Evolutionary conservation across 2,888 invertebrate genomes (phyloP), one percentile per base, ranked within the genome.

Genomic region (Ypsolopha scabrella): DNA sequence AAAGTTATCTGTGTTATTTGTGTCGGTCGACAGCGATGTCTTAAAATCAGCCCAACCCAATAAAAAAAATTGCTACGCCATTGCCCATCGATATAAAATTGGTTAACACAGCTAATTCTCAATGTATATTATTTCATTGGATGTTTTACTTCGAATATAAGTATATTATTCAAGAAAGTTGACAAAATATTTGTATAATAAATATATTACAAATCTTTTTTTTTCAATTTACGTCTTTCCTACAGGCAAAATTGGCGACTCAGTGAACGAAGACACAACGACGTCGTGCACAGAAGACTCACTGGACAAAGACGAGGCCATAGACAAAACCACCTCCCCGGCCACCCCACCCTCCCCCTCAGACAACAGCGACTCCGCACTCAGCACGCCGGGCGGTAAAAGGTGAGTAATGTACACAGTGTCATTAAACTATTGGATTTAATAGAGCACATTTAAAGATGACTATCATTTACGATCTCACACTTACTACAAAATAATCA

Each of bases 251-350:
- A 59, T 87, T 60, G 68, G 82, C 51, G 89, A 90, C 59, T 87
- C 90, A 54, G 90, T 91, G 64, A 92, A 90, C 68, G 92, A 92
- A 71, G 86, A 85, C 67, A 92, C 92, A 45, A 88, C 90, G 60
- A 91, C 92, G 55, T 93, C 93, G 33, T 92, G 90, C 79, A 92
- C 92, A 53, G 92, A 93, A 72, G 93, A 93, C 75, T 93, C 93
- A 46, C 75, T 91, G 76, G 92, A 92, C 74, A 88, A 88, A 60
- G 90, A 24, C 4, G 24, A 24, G 24, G 24, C 24, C 24, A 24
- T 24, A 24, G 24, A 24, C 24, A 87, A 90, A 56, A 68, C 75
- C 14, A 70, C 75, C 51, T 92, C 81, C 1, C 72, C 87, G 64
- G 70, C 86, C 66, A 73, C 80, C 46, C 77, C 81, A 55, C 78